Evolutionary conservation across 2,888 invertebrate genomes (phyloP).

Genomic region (Emmelina monodactyla): DNA sequence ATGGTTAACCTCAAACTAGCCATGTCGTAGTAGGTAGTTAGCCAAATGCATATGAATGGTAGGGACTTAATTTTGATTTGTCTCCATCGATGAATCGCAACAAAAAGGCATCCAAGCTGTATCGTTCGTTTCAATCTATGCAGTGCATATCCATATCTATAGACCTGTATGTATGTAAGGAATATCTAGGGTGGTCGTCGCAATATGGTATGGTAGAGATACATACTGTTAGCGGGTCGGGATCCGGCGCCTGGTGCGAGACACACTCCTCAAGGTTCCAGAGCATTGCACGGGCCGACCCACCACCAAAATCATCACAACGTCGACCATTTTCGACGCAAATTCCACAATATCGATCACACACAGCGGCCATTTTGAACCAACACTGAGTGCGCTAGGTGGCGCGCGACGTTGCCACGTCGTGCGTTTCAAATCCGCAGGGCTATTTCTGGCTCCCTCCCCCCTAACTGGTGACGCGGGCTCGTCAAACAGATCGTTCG

Average conservation of each 20-base stretch:
- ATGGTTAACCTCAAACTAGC: no score
- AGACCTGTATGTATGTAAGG: constrained; percentile 29
- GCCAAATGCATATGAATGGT: no score
- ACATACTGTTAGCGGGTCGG: constrained; percentile 57
- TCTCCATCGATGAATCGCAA: no score
- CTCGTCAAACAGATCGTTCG: constrained; percentile 42
- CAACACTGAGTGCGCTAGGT: constrained; percentile 47
- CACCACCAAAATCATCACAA: constrained; percentile 57
- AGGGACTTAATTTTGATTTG: no score
- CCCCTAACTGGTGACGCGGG: constrained; percentile 33
- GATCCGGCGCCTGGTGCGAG: constrained; percentile 43
- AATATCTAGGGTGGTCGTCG: constrained; percentile 51
- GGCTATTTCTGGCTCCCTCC: constrained; percentile 57
- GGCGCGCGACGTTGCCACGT: constrained; percentile 62
- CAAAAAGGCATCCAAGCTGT: no score
- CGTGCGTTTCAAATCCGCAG: constrained; percentile 52
- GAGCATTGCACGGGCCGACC: constrained; percentile 54
- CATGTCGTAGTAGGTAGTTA: no score
- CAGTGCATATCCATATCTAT: constrained; percentile 41
- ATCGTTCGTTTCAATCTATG: no score
- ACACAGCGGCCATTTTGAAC: constrained; percentile 65
- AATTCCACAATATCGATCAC: constrained; percentile 65
- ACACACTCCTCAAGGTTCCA: constrained; percentile 45
- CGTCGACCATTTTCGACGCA: constrained; percentile 53
- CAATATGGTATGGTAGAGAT: constrained; percentile 53